A percentile compares a stretch with the other conserved stretches of the same genome.
These are phyloP conservation scores for Notothenia coriiceps DNA, from an alignment of 2,113 vertebrate species.

Conservation along the genomic window DNA sequence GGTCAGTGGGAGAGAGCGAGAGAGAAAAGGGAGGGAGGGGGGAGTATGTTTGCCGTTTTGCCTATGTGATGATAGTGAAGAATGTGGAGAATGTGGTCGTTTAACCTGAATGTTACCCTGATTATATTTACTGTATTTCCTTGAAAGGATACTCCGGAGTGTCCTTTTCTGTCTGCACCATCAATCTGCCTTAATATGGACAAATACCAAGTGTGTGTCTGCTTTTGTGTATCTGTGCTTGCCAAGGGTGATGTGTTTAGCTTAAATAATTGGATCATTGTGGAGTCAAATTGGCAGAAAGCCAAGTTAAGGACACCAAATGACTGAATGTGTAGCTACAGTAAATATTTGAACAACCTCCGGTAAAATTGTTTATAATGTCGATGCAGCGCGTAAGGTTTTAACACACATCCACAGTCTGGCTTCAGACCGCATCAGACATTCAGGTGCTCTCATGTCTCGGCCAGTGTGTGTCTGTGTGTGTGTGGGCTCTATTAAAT, in stretches of 20 bases:
- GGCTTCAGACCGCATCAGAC: conserved; percentile 55
- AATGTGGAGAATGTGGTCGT: conserved; percentile 67
- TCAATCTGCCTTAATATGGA: conserved; percentile 64
- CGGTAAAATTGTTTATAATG: conserved; percentile 38
- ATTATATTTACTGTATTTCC: conserved; percentile 54
- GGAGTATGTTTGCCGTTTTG: conserved; percentile 58
- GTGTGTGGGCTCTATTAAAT: conserved; percentile 35
- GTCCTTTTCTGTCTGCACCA: conserved; percentile 17
- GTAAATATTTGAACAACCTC: conserved; percentile 66
- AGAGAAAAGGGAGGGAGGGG: conserved; percentile 13
- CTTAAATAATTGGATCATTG: conserved; percentile 45
- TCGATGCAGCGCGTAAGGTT: background rate
- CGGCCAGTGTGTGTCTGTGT: background rate
- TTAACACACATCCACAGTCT: conserved; percentile 10
- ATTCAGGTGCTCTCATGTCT: conserved; percentile 41
- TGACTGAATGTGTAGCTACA: conserved; percentile 1
- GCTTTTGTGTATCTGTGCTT: conserved; percentile 35
- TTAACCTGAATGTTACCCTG: conserved; percentile 49
- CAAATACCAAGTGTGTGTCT: conserved; percentile 50
- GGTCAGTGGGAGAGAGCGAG: conserved; percentile 74
- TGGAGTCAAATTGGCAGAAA: conserved; percentile 17
- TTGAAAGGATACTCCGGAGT: conserved; percentile 56
- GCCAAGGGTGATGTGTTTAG: conserved; percentile 32
- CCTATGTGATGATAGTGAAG: conserved; percentile 52
- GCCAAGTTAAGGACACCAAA: conserved; percentile 29